Evolutionary conservation across 2,888 invertebrate genomes (phyloP).

Genomic region (Nematopogon swammerdamellus): DNA sequence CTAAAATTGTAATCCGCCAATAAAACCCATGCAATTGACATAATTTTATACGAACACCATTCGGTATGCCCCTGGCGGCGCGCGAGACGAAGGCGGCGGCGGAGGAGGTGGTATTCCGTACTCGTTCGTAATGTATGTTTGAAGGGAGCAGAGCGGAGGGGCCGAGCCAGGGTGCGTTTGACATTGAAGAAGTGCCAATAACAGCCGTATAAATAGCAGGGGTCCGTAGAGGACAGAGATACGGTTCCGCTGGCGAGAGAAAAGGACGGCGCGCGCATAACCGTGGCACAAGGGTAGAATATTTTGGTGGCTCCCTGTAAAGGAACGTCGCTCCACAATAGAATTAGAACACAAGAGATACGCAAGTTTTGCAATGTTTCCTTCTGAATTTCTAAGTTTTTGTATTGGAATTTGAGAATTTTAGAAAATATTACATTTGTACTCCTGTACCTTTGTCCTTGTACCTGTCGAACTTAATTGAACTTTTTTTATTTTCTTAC

Average conservation of each 20-base stretch:
- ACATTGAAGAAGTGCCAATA: slow-evolving; percentile 61
- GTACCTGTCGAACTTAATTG: no score
- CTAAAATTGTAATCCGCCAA: slow-evolving; percentile 40
- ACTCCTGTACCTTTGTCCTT: no score
- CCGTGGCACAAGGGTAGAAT: slow-evolving; percentile 53
- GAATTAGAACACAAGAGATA: slow-evolving; percentile 40
- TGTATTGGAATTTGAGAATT: no score
- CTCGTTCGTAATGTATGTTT: slow-evolving; percentile 34
- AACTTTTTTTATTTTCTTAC: no score
- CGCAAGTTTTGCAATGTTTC: background rate
- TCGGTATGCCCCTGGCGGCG: slow-evolving; percentile 20
- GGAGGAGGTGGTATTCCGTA: slow-evolving; percentile 26
- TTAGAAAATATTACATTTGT: no score
- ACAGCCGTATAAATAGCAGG: slow-evolving; percentile 55
- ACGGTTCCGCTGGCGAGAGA: no score
- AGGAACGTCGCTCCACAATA: slow-evolving; percentile 35
- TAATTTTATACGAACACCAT: slow-evolving; percentile 32
- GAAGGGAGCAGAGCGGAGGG: slow-evolving; percentile 31
- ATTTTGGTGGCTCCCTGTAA: slow-evolving; percentile 39
- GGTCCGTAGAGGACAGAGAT: slow-evolving; percentile 18
- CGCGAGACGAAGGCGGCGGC: slow-evolving; percentile 2
- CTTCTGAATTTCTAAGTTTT: background rate
- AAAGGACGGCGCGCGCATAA: no score
- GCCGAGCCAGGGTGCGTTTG: slow-evolving; percentile 50
- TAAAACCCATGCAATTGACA: slow-evolving; percentile 48